Conservation (phyloP, 2,888 invertebrate genomes). For the Stenichneumon culpator region DNA sequence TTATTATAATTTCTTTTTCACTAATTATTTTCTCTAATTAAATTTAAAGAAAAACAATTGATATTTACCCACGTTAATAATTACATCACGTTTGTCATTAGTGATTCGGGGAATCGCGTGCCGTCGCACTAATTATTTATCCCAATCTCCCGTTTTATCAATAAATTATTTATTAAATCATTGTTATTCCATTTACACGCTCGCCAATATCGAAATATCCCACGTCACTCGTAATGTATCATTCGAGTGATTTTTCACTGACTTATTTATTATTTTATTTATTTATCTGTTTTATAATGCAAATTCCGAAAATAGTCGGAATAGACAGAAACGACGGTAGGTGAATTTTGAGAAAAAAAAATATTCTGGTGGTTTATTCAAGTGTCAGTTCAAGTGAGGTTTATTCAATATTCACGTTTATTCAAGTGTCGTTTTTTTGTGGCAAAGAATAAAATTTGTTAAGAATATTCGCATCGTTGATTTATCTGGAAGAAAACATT, state of each 20-base stretch:
- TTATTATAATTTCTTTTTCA: conserved; percentile 6
- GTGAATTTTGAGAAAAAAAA: too few species aligned
- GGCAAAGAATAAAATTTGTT: too few species aligned
- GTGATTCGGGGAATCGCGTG: not conserved
- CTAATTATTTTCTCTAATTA: not conserved
- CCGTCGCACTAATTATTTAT: not conserved
- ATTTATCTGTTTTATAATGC: conserved; percentile 8
- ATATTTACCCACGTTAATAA: conserved; percentile 6
- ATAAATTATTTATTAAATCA: not conserved
- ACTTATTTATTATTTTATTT: not conserved
- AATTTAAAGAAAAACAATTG: not conserved
- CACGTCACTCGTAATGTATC: not conserved
- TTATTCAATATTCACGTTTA: too few species aligned
- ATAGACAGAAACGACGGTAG: not conserved
- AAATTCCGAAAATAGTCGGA: not conserved
- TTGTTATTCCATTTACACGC: conserved; percentile 4
- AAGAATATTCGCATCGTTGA: too few species aligned
- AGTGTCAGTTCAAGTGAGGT: too few species aligned
- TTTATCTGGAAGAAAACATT: too few species aligned
- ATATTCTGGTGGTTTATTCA: too few species aligned
- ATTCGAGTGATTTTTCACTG: not conserved
- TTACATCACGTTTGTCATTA: conserved; percentile 8
- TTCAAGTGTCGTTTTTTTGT: too few species aligned
- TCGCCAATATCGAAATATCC: not conserved
- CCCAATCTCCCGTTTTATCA: not conserved